Evolutionary conservation across 2,888 invertebrate genomes (phyloP).

Genomic region (Philopedon plagiatum): DNA sequence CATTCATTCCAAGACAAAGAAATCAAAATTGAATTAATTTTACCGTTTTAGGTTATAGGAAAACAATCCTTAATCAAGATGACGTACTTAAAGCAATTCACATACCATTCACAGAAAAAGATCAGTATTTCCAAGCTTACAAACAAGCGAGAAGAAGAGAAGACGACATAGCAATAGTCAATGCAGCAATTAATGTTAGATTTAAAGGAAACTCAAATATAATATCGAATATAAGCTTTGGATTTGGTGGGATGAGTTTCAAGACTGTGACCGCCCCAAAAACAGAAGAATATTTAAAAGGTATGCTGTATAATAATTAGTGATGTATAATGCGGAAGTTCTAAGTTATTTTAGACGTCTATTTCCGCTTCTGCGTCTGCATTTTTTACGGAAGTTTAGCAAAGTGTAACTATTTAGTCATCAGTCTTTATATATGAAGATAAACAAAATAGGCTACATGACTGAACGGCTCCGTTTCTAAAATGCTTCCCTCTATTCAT

Average conservation of each 20-base stretch:
- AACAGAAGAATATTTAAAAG: constrained; percentile 71
- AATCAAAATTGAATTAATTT: not conserved
- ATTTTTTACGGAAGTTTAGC: too few species aligned
- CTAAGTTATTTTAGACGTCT: too few species aligned
- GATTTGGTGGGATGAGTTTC: constrained; percentile 95
- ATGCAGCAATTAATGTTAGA: constrained; percentile 83
- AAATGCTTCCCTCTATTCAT: too few species aligned
- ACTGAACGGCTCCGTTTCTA: too few species aligned
- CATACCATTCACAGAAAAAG: constrained; percentile 80
- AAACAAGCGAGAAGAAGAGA: constrained; percentile 94
- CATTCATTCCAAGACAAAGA: too few species aligned
- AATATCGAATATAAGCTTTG: constrained; percentile 58
- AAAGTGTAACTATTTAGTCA: too few species aligned
- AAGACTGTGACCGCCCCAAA: constrained; percentile 82
- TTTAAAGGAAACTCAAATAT: constrained; percentile 75
- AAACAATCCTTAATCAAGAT: constrained; percentile 78
- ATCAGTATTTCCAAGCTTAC: constrained; percentile 86
- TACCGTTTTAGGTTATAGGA: constrained; percentile 77
- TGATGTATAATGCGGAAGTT: too few species aligned
- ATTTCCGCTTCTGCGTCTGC: too few species aligned
- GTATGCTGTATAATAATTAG: too few species aligned
- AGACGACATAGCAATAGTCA: constrained; percentile 97
- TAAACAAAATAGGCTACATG: too few species aligned
- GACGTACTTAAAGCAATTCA: constrained; percentile 87
- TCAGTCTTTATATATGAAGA: too few species aligned